Base-by-base conservation (phyloP, 2,797 vertebrate genomes). In the Acipenser ruthenus region DNA sequence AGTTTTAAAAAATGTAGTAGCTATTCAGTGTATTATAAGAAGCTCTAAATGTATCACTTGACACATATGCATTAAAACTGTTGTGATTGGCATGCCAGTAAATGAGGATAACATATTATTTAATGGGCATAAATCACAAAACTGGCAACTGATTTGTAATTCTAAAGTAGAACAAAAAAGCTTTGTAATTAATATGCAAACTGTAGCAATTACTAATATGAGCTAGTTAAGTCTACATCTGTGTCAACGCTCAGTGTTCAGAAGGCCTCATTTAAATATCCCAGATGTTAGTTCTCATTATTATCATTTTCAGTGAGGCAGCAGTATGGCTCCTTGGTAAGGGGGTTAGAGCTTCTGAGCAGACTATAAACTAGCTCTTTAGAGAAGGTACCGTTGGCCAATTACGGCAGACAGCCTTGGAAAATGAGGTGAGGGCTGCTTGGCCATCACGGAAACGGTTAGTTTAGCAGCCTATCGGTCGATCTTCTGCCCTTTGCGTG, bases 201-300 rank as follows among this genome's bases (percentile, higher is more conserved):
- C 71, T 69, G 67, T 69, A 69, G 71, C 68, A 71, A 68, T 66
- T 68, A 72, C 77, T 74, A 75, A 75, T 75, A 68, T 66, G 68
- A 70, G 65, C 71, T 60, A 69, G 69, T 74, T 82, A 71, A 13
- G 67, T 74, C 77, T 74, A 74, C 76, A 77, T 71, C 73, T 74
- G 72, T 68, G 73, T 75, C 77, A 65, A 77, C 72, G 52, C 67
- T 10, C 72, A 72, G 75, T 70, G 63, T 79, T 74, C 63, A 23
- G 73, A 72, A 69, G 70, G 75, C 71, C 68, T 68, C 7, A 55
- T 64, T 74, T 83, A 81, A 79, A 78, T 81, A 76, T 75, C 72
- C 80, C 65, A 63, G 67, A 68, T 67, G 63, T 73, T 76, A 52
- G 53, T 68, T 76, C 75, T 81, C 72, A 78, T 85, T 75, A 79